Base-by-base conservation (phyloP, 1,140 invertebrate species). In the Drosophila lini region DNA sequence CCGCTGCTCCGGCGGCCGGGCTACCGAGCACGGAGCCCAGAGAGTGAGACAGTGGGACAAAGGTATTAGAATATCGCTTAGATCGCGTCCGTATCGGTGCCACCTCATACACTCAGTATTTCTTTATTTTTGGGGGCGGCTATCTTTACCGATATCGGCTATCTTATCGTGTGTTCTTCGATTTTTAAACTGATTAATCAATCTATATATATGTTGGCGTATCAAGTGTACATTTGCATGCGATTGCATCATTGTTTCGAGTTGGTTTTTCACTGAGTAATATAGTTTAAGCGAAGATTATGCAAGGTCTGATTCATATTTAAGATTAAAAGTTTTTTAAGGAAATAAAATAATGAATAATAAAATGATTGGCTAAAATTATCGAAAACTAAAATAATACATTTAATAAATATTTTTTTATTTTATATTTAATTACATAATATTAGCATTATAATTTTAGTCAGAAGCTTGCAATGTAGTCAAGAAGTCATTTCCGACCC, bases 131-230 rank as follows among this genome's bases (percentile, higher is more conserved):
- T 31, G 19, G 3, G 13, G 28, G 1, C 25, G 25, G 19, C 10
- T 25, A 64, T 68, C 42, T 42, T 8, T 45, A n/a, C 13, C 25
- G 19, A 48, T 68, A 48, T 28, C n/a, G 32, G 7, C 25, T 58
- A 62, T 68, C 65, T 68, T 68, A 68, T 68, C 65, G 44, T 4
- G 1, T 11, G 45, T 68, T 41, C 60, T 50, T 64, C 15, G 19
- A 64, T 25, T 64, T 48, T 48, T 25, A 13, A 9, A 45, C 28
- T 64, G 64, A 68, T 42, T 38, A 64, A 64, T 41, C 34, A 36
- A 64, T 42, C 16, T 50, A 67, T 47, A 67, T 31, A 11, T 25
- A 32, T 22, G 16, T 22, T 1, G 3, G 11, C 2, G 16, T 53
- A 36, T n/a, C 15, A 19, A 11, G 4, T 8, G n/a, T 10, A 15